Percentiles rank a stretch among this genome's conserved stretches.
Conservation (phyloP, 2,888 invertebrate species). For the Hipparchia sbordonii region DNA sequence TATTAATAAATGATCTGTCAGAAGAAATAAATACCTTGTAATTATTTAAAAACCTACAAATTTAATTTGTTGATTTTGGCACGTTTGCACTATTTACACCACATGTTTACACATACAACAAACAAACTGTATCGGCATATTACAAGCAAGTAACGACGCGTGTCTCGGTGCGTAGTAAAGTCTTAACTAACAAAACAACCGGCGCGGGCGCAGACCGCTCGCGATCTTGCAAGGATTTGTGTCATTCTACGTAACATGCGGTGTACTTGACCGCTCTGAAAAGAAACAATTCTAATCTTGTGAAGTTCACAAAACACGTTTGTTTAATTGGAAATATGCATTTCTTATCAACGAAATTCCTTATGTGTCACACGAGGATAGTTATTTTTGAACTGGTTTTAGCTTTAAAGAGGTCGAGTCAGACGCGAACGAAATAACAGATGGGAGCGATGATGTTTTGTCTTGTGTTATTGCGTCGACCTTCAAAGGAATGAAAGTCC, state of each 20-base stretch:
- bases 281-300: slow-evolving; percentile 43
- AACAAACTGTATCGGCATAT: slow-evolving; percentile 22
- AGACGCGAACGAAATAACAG: slow-evolving; percentile 15
- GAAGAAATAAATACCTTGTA: slow-evolving; percentile 17
- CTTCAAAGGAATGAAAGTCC: slow-evolving; percentile 32
- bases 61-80: background rate
- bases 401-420: background rate
- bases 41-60: background rate
- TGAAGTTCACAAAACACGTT: slow-evolving; percentile 30
- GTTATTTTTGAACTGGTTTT: slow-evolving; percentile 17
- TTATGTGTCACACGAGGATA: slow-evolving; percentile 1
- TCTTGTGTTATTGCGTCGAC: slow-evolving; percentile 20
- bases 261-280: slow-evolving; percentile 48
- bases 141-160: slow-evolving; percentile 42
- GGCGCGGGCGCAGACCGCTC: slow-evolving; percentile 51
- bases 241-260: slow-evolving; percentile 56
- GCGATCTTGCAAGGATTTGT: slow-evolving; percentile 59
- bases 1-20: background rate
- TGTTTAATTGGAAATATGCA: background rate
- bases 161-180: slow-evolving; percentile 44
- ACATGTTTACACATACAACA: slow-evolving; percentile 24
- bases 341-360: slow-evolving; percentile 9
- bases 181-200: slow-evolving; percentile 55
- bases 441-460: slow-evolving; percentile 5
- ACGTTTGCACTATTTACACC: slow-evolving; percentile 23